A percentile compares a stretch with the other conserved stretches of the same genome.
phyloP scores from a whole-genome alignment of 2,888 invertebrate genomes.

The Philhelius pedissequus region DNA sequence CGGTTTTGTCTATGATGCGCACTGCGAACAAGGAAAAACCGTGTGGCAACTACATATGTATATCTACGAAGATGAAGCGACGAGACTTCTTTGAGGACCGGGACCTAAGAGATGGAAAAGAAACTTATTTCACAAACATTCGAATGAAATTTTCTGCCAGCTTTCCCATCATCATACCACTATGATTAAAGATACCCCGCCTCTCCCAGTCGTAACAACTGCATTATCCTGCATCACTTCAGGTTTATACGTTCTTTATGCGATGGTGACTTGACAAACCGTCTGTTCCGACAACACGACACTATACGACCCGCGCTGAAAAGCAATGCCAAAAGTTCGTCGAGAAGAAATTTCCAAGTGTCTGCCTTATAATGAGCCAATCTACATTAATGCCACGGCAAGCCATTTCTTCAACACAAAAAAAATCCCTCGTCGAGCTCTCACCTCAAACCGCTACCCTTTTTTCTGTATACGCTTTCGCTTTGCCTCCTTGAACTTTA shows the following conservation, averaged over 20 bases:
- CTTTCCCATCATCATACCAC: constrained; percentile 2
- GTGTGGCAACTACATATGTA: too few species aligned
- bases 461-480: not conserved
- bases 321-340: constrained; percentile 55
- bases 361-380: constrained; percentile 68
- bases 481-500: constrained; percentile 19
- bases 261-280: constrained; percentile 1
- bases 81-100: not conserved
- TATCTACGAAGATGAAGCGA: not conserved
- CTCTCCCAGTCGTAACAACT: constrained; percentile 28
- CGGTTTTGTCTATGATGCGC: constrained; percentile 56
- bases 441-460: not conserved
- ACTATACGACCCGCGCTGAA: constrained; percentile 49
- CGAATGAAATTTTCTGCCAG: constrained; percentile 47
- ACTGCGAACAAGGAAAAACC: constrained; percentile 38
- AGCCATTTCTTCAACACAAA: constrained; percentile 60
- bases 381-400: constrained; percentile 67
- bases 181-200: not conserved
- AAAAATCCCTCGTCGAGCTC: constrained; percentile 1
- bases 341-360: constrained; percentile 61
- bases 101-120: not conserved
- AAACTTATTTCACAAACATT: constrained; percentile 62
- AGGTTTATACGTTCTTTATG: not conserved
- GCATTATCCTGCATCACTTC: constrained; percentile 43
- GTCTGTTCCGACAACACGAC: not conserved